Evolutionary conservation across 2,113 vertebrate species (phyloP).

Genomic region (Anguilla rostrata): DNA sequence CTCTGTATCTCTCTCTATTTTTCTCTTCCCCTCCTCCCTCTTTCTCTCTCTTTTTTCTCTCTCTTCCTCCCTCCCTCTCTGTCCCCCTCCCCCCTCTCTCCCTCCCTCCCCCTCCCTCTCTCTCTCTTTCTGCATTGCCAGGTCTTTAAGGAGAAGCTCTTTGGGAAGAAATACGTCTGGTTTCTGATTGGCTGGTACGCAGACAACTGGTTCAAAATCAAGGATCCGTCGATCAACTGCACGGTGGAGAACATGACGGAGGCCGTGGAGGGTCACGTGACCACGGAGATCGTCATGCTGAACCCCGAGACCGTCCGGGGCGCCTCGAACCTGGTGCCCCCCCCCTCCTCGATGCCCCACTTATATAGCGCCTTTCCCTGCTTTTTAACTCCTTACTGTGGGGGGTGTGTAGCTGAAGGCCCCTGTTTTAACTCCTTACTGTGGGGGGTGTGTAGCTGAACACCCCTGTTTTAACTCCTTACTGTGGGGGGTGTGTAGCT

Average conservation of each 20-base stretch:
- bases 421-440: too few species aligned
- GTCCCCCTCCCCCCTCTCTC: background rate
- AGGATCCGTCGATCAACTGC: constrained; percentile 92
- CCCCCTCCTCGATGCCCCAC: background rate
- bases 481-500: too few species aligned
- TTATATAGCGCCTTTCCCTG: background rate
- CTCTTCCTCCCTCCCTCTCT: background rate
- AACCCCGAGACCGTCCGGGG: constrained; percentile 91
- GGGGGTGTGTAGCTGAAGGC: too few species aligned
- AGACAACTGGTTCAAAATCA: constrained; percentile 95
- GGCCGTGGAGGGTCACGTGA: constrained; percentile 92
- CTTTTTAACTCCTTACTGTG: too few species aligned
- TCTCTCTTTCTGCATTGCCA: constrained; percentile 45
- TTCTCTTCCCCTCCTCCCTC: background rate
- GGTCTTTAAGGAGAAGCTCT: constrained; percentile 96
- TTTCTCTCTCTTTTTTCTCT: background rate
- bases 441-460: too few species aligned
- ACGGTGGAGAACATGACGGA: constrained; percentile 92
- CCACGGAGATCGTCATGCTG: constrained; percentile 96
- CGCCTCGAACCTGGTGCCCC: constrained; percentile 88
- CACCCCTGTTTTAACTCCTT: too few species aligned
- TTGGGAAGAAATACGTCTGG: constrained; percentile 94
- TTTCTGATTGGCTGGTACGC: constrained; percentile 97
- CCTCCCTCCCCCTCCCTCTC: background rate
- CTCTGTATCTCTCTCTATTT: too few species aligned